These are phyloP conservation scores for Hypotaenidia okinawae DNA, from an alignment of 2,797 vertebrate species.

Conservation along the genomic window DNA sequence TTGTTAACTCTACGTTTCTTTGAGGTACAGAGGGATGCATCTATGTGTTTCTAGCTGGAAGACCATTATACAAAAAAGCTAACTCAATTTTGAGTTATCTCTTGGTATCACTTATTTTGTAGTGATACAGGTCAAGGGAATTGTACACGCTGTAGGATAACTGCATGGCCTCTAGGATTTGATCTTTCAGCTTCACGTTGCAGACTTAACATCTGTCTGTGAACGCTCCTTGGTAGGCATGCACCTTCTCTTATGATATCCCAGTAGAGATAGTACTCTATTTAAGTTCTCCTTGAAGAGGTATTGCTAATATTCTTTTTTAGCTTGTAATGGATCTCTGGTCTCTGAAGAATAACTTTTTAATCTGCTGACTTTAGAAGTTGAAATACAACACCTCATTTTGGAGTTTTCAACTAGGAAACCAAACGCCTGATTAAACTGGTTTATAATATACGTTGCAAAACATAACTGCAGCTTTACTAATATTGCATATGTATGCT, in stretches of 20 bases:
- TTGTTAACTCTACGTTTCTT: not conserved
- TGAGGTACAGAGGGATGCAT: not conserved
- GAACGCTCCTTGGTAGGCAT: not conserved
- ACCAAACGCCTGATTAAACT: not conserved
- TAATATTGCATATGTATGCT: not conserved
- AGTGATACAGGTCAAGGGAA: not conserved
- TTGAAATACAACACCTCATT: not conserved
- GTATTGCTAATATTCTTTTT: not conserved
- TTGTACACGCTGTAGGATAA: not conserved
- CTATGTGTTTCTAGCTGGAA: not conserved
- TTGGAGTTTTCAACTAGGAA: not conserved
- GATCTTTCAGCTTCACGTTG: not conserved
- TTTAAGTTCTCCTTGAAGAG: constrained; percentile 64
- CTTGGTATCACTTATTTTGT: not conserved
- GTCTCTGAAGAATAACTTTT: constrained; percentile 33
- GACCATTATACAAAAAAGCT: too few species aligned
- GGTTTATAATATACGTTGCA: not conserved
- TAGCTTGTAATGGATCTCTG: constrained; percentile 35
- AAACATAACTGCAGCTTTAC: not conserved
- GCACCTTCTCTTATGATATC: not conserved
- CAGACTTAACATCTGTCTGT: not conserved
- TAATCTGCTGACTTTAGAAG: constrained; percentile 29
- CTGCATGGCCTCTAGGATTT: not conserved
- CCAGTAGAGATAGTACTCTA: constrained; percentile 23
- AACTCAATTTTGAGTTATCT: not conserved